Conservation (phyloP, 2,797 vertebrate species). For the Galaxias olidus region DNA sequence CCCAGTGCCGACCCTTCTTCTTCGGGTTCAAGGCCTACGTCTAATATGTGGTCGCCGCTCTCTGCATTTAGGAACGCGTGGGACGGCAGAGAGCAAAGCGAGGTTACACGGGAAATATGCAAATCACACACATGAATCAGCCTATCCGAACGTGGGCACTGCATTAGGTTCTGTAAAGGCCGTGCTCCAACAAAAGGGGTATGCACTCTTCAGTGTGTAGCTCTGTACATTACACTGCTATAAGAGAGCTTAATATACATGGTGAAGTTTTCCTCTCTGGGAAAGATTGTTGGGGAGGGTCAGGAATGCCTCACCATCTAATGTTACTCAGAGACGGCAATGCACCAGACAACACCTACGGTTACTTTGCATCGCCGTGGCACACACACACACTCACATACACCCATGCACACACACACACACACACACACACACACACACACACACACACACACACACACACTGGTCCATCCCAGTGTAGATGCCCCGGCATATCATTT, state of each 20-base stretch:
- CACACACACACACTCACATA: slow-evolving; percentile 8
- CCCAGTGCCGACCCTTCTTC: slow-evolving; percentile 31
- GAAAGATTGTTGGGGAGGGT: no score
- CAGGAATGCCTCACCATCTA: no score
- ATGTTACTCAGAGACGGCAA: no score
- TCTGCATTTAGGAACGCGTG: slow-evolving; percentile 66
- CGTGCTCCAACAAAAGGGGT: slow-evolving; percentile 23
- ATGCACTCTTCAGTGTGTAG: slow-evolving; percentile 14
- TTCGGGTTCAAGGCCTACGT: slow-evolving; percentile 41
- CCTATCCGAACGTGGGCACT: slow-evolving; percentile 59
- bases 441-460: background rate
- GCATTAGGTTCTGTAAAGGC: slow-evolving; percentile 63
- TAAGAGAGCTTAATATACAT: slow-evolving; percentile 7
- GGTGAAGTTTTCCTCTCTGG: no score
- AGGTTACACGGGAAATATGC: slow-evolving; percentile 65
- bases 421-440: slow-evolving; percentile 8
- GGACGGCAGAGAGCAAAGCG: slow-evolving; percentile 53
- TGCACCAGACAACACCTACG: no score
- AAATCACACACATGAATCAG: slow-evolving; percentile 70
- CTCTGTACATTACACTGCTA: slow-evolving; percentile 14
- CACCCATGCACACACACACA: background rate
- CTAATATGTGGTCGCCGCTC: slow-evolving; percentile 54
- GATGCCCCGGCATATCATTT: background rate
- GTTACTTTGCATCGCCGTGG: background rate
- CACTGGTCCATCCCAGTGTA: slow-evolving; percentile 5